Percentiles rank a stretch among this genome's conserved stretches.
phyloP scores from a whole-genome alignment of 2,797 vertebrate genomes.

The Austrolebias charrua region DNA sequence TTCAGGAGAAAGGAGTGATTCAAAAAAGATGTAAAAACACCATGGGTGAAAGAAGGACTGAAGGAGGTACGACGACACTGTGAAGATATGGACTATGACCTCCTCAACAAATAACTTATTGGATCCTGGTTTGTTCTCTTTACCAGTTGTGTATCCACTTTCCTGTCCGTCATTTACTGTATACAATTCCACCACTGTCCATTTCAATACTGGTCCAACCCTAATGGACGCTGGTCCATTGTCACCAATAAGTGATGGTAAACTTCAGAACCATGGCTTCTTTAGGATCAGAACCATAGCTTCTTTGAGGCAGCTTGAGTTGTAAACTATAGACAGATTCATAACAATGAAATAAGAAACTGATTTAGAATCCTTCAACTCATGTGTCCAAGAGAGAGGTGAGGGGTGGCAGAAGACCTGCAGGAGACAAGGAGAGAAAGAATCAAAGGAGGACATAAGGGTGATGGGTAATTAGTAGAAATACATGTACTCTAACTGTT shows the following conservation, averaged over 20 bases:
- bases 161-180: too few relatives aligned
- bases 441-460: neutral
- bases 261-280: conserved; percentile 1
- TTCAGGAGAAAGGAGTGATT: neutral
- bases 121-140: too few relatives aligned
- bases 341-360: neutral
- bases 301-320: neutral
- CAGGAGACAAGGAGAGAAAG: conserved; percentile 29
- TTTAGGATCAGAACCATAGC: too few relatives aligned
- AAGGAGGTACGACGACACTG: too few relatives aligned
- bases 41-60: too few relatives aligned
- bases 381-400: conserved; percentile 13
- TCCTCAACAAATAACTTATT: neutral
- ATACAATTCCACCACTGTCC: too few relatives aligned
- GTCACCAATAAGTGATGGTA: neutral
- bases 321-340: too few relatives aligned
- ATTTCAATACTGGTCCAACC: neutral
- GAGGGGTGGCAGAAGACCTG: conserved; percentile 32
- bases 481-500: too few relatives aligned
- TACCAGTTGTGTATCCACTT: too few relatives aligned
- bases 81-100: neutral
- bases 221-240: neutral
- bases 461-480: too few relatives aligned
- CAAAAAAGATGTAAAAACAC: too few relatives aligned
- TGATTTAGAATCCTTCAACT: conserved; percentile 16